phyloP scores from a whole-genome alignment of 2,888 invertebrate genomes.

The Drepanosiphum platanoidis region DNA sequence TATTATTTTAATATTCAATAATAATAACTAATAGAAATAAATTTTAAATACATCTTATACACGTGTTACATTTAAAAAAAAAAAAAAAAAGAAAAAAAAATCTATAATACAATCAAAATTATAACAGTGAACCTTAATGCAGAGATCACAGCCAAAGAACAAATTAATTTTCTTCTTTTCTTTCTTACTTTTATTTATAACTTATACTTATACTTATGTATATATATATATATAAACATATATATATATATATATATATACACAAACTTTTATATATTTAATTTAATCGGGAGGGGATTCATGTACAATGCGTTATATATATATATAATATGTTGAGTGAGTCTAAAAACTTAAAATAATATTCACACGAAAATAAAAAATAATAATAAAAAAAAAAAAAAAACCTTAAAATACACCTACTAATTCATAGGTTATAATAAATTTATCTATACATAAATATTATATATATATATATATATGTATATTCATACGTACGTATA shows the following conservation, averaged over 20 bases:
- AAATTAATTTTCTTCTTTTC: conserved; percentile 64
- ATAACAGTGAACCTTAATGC: conserved; percentile 66
- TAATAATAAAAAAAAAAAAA: too few relatives aligned
- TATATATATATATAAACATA: too few relatives aligned
- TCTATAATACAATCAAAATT: conserved; percentile 58
- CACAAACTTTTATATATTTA: too few relatives aligned
- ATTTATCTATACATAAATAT: too few relatives aligned
- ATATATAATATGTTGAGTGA: conserved; percentile 41
- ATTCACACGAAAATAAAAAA: conserved; percentile 56
- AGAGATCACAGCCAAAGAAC: conserved; percentile 66
- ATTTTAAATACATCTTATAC: conserved; percentile 56
- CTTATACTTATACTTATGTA: too few relatives aligned
- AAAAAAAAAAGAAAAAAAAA: conserved; percentile 55
- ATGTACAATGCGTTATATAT: conserved; percentile 55
- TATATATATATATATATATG: conserved; percentile 23
- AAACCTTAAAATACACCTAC: conserved; percentile 43
- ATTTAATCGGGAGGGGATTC: conserved; percentile 11
- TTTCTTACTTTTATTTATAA: conserved; percentile 64
- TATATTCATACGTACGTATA: not conserved
- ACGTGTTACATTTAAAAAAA: conserved; percentile 47
- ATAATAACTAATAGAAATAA: conserved; percentile 62
- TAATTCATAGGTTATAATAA: conserved; percentile 45
- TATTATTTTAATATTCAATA: conserved; percentile 57
- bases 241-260: too few relatives aligned
- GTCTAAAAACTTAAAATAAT: conserved; percentile 58